A percentile compares a stretch with the other conserved stretches of the same genome.
phyloP scores from a whole-genome alignment of 2,113 vertebrate genomes.

The Takifugu flavidus region DNA sequence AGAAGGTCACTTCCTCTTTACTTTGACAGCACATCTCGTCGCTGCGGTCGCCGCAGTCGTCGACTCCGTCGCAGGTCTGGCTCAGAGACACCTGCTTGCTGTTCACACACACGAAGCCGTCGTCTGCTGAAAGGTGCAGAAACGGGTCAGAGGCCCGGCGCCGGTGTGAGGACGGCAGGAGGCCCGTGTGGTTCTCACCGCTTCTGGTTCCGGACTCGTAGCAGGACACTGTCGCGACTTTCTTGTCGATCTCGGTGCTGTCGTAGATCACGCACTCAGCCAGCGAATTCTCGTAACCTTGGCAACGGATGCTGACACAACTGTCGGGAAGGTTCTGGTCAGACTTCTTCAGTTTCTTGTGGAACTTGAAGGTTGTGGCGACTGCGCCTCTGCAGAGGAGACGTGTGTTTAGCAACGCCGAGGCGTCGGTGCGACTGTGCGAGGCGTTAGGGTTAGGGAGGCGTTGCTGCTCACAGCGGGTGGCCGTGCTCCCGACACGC shows the following conservation, averaged over 20 bases:
- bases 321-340: fast-evolving
- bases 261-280: slow-evolving; percentile 80
- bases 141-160: not conserved
- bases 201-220: slow-evolving; percentile 21
- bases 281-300: slow-evolving; percentile 81
- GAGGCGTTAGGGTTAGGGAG: no score
- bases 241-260: fast-evolving
- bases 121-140: slow-evolving; percentile 47
- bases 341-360: fast-evolving
- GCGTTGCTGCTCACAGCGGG: slow-evolving; percentile 23
- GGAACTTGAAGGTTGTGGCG: no score
- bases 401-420: no score
- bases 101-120: slow-evolving; percentile 81
- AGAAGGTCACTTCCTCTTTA: slow-evolving; percentile 38
- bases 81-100: slow-evolving; percentile 71
- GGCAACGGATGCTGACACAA: slow-evolving; percentile 80
- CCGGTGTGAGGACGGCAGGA: no score
- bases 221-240: slow-evolving; percentile 75
- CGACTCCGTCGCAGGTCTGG: slow-evolving; percentile 80
- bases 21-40: slow-evolving; percentile 94
- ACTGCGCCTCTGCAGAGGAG: no score
- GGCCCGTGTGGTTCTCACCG: slow-evolving; percentile 11
- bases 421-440: no score
- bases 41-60: slow-evolving; percentile 90
- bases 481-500: slow-evolving; percentile 34